Conservation (phyloP, 2,888 invertebrate species). For the Sarcophaga rosellei region DNA sequence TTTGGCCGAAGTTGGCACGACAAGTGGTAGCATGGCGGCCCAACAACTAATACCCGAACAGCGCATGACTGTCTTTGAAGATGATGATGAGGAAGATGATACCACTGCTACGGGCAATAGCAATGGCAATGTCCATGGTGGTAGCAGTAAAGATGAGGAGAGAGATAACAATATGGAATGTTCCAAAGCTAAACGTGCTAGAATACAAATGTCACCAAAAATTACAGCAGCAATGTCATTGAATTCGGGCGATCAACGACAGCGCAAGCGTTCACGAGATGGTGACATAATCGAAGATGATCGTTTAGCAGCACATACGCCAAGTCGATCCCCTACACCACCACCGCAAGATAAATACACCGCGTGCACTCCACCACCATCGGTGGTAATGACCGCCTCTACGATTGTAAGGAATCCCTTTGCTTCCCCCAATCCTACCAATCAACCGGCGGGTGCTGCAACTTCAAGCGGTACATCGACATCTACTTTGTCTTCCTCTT, state of each 20-base stretch:
- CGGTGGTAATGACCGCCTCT: slow-evolving; percentile 76
- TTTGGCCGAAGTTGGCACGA: slow-evolving; percentile 88
- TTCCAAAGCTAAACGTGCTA: slow-evolving; percentile 75
- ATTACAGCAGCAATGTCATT: slow-evolving; percentile 69
- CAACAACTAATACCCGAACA: slow-evolving; percentile 76
- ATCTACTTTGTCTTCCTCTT: slow-evolving; percentile 63
- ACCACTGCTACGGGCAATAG: slow-evolving; percentile 74
- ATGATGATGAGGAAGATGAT: slow-evolving; percentile 84
- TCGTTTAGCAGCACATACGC: slow-evolving; percentile 66
- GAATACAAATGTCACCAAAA: slow-evolving; percentile 70
- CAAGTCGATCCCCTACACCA: slow-evolving; percentile 71
- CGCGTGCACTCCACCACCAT: slow-evolving; percentile 65
- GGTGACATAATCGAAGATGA: slow-evolving; percentile 76
- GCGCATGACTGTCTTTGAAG: slow-evolving; percentile 77
- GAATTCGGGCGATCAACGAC: slow-evolving; percentile 71
- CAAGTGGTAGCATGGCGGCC: slow-evolving; percentile 84
- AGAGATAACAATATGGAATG: slow-evolving; percentile 60
- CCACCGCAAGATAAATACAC: slow-evolving; percentile 65
- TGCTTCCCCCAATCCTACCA: slow-evolving; percentile 77
- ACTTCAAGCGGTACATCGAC: slow-evolving; percentile 34
- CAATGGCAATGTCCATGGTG: slow-evolving; percentile 19
- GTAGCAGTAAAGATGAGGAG: slow-evolving; percentile 6
- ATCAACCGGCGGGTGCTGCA: slow-evolving; percentile 43
- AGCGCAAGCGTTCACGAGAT: slow-evolving; percentile 82
- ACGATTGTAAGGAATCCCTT: slow-evolving; percentile 80